These are phyloP conservation scores for Thaleichthys pacificus DNA, from an alignment of 2,797 vertebrate genomes.

Conservation along the genomic window DNA sequence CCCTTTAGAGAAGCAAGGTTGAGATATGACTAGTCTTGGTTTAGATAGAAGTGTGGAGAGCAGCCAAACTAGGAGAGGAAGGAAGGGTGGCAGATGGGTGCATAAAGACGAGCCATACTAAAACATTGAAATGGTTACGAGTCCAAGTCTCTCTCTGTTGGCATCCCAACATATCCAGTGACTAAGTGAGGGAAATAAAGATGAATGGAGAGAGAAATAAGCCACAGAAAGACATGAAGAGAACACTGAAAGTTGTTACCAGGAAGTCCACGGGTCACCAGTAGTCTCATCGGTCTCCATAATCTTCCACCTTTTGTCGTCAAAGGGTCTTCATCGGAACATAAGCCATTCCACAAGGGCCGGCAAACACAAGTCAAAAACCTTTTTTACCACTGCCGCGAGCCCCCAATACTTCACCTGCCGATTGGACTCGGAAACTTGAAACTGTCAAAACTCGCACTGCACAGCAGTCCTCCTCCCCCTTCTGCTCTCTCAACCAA, in stretches of 20 bases:
- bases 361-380: neutral
- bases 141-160: neutral
- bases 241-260: conserved; percentile 56
- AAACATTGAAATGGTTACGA: neutral
- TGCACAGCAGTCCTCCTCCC: conserved; percentile 39
- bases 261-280: conserved; percentile 66
- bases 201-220: neutral
- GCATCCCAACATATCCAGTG: neutral
- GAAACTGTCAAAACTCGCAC: neutral
- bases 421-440: neutral
- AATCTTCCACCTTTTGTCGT: conserved; percentile 38
- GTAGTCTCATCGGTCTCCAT: conserved; percentile 76
- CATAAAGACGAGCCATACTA: too few relatives aligned
- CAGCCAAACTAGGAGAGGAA: too few relatives aligned
- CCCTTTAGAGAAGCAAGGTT: neutral
- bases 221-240: too few relatives aligned
- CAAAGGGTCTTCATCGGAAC: conserved; percentile 57
- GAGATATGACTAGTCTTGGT: neutral
- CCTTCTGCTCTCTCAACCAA: conserved; percentile 58
- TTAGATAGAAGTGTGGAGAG: too few relatives aligned
- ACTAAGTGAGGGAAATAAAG: neutral
- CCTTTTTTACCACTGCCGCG: neutral
- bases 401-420: neutral
- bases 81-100: too few relatives aligned
- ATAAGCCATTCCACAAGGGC: conserved; percentile 7